phyloP scores from a whole-genome alignment of 2,888 invertebrate genomes.

The Lithophane leautieri region DNA sequence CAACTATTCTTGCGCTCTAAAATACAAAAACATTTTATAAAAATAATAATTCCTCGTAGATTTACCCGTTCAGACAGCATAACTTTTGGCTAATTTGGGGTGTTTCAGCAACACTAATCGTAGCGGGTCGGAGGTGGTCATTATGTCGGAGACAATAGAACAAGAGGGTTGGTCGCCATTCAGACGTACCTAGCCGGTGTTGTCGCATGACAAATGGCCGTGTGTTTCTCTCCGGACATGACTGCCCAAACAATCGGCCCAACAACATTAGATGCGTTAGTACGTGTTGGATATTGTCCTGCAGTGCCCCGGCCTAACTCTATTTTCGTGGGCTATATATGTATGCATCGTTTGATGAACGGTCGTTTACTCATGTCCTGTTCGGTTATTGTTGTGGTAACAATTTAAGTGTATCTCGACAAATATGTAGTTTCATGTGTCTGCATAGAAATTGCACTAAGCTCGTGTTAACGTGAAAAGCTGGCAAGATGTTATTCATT shows the following conservation, averaged over 20 bases:
- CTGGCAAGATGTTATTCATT: background rate
- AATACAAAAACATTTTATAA: slow-evolving; percentile 28
- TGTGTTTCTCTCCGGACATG: slow-evolving; percentile 75
- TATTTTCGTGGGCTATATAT: slow-evolving; percentile 32
- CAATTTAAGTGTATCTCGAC: background rate
- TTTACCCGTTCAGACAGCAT: slow-evolving; percentile 34
- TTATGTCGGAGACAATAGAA: slow-evolving; percentile 77
- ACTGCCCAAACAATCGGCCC: slow-evolving; percentile 72
- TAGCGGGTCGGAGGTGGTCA: slow-evolving; percentile 69
- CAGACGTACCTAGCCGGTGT: slow-evolving; percentile 71
- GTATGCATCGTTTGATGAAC: slow-evolving; percentile 14
- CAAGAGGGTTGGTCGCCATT: slow-evolving; percentile 74
- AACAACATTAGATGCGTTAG: slow-evolving; percentile 62
- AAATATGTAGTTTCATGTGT: background rate
- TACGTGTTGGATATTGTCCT: slow-evolving; percentile 60
- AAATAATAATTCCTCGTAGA: slow-evolving; percentile 33
- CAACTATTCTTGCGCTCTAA: slow-evolving; percentile 2
- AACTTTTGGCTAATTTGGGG: slow-evolving; percentile 62
- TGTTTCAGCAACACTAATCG: slow-evolving; percentile 71
- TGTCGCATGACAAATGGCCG: slow-evolving; percentile 80
- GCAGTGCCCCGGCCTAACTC: slow-evolving; percentile 21
- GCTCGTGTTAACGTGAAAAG: background rate
- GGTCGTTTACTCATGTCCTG: slow-evolving; percentile 11
- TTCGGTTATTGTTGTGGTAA: background rate
- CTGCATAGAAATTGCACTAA: background rate